Conservation (phyloP, 2,888 invertebrate genomes). For the Brachyopa scutellaris region DNA sequence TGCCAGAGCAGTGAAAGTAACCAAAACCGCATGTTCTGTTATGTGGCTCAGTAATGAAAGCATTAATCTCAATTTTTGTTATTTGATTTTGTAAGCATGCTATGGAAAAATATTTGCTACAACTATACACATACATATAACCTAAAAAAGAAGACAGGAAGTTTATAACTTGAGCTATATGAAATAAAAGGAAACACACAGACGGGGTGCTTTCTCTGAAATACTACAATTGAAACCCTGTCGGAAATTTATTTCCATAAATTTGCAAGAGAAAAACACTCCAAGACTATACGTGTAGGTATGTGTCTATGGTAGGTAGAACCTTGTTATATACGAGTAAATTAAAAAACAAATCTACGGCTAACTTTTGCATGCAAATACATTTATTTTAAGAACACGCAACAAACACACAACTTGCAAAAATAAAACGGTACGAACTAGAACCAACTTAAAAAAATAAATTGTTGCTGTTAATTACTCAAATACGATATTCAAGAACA, state of each 20-base stretch:
- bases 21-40: slow-evolving; percentile 57
- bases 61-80: slow-evolving; percentile 25
- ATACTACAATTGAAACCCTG: slow-evolving; percentile 53
- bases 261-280: slow-evolving; percentile 60
- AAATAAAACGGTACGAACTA: slow-evolving; percentile 5
- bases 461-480: slow-evolving; percentile 53
- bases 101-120: slow-evolving; percentile 41
- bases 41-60: slow-evolving; percentile 45
- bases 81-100: slow-evolving; percentile 52
- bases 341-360: not conserved
- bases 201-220: slow-evolving; percentile 38
- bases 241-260: slow-evolving; percentile 64
- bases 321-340: not conserved
- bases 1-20: slow-evolving; percentile 57
- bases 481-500: slow-evolving; percentile 46
- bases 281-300: slow-evolving; percentile 8
- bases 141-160: slow-evolving; percentile 61
- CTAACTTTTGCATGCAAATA: slow-evolving; percentile 24
- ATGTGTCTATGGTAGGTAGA: not conserved
- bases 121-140: slow-evolving; percentile 7
- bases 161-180: slow-evolving; percentile 66
- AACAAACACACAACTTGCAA: slow-evolving; percentile 21
- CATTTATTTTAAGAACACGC: not conserved
- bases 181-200: slow-evolving; percentile 24
- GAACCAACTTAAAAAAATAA: slow-evolving; percentile 26